Conservation (phyloP, 2,888 invertebrate genomes). For the Steromphala cineraria region DNA sequence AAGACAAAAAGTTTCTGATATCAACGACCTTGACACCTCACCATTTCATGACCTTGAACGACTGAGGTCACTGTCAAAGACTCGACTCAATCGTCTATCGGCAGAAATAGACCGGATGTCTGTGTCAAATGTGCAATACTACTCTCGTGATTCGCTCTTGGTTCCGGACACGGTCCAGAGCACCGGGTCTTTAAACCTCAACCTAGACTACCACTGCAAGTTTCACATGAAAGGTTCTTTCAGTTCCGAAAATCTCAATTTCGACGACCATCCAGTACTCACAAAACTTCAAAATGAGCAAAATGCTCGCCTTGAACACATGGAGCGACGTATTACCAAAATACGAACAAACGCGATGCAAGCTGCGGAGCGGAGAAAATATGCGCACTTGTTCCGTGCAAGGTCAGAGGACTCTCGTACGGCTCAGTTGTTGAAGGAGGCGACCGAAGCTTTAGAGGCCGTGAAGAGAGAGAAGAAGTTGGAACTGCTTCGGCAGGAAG, state of each 20-base stretch:
- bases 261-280: constrained; percentile 64
- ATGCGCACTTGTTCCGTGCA: constrained; percentile 64
- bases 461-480: constrained; percentile 40
- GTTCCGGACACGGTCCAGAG: constrained; percentile 33
- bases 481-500: constrained; percentile 19
- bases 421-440: constrained; percentile 52
- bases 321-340: constrained; percentile 62
- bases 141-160: constrained; percentile 37
- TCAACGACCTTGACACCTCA: constrained; percentile 18
- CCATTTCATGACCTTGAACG: constrained; percentile 13
- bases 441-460: constrained; percentile 50
- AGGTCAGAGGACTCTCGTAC: constrained; percentile 48
- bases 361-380: constrained; percentile 64
- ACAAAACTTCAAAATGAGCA: constrained; percentile 68
- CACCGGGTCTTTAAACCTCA: constrained; percentile 43
- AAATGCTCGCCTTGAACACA: constrained; percentile 61
- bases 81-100: constrained; percentile 44
- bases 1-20: constrained; percentile 15
- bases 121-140: constrained; percentile 46
- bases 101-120: constrained; percentile 47
- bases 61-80: constrained; percentile 10
- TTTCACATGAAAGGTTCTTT: not conserved
- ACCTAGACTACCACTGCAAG: constrained; percentile 11
- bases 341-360: constrained; percentile 64
- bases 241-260: constrained; percentile 24